Evolutionary conservation across 2,797 vertebrate species (phyloP), one percentile per base, ranked within the genome.

Genomic region (Cossypha polioptera): DNA sequence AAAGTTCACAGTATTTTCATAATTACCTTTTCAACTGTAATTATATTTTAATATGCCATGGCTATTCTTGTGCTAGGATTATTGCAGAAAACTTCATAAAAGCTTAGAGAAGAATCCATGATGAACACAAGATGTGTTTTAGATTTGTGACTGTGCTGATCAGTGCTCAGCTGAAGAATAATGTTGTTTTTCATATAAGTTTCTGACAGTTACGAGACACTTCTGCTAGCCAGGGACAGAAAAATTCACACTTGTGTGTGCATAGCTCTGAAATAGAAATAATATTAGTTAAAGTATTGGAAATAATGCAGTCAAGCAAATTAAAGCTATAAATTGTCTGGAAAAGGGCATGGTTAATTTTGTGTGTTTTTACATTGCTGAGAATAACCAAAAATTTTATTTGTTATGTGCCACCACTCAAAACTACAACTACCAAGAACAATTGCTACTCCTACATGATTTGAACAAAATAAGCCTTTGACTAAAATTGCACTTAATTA

Each of bases 211-310:
- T 92, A 76, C 7, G 21, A 94, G 91, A 87, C 68, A 42, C 82
- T 94, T 96, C 90, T 96, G 66, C 95, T 95, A 95, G 88, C 72
- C 42, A 86, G 88, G 87, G 86, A 88, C 65, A 92, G 94, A 96
- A 97, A 95, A 81, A 58, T 42, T 31, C 59, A 75, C 81, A 43
- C 61, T 84, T 45, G 20, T 93, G 82, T 95, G 50, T 97, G 78
- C 82, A 76, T 43, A 62, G 63, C 71, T 85, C 95, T 95, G 89
- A 93, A 96, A 92, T 80, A 83, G n/a, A 95, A 94, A 73, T 71
- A 83, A 73, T 81, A 92, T 95, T 89, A 93, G 85, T 94, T 92
- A 67, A 79, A 94, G 45, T 83, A 67, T 72, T 88, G 79, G 58
- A 94, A 81, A 54, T 86, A 88, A 78, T 77, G n/a, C 33, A 90